A percentile compares a stretch with the other conserved stretches of the same genome.
phyloP scores from a whole-genome alignment of 1,140 invertebrate species.

The Papilio polytes region DNA sequence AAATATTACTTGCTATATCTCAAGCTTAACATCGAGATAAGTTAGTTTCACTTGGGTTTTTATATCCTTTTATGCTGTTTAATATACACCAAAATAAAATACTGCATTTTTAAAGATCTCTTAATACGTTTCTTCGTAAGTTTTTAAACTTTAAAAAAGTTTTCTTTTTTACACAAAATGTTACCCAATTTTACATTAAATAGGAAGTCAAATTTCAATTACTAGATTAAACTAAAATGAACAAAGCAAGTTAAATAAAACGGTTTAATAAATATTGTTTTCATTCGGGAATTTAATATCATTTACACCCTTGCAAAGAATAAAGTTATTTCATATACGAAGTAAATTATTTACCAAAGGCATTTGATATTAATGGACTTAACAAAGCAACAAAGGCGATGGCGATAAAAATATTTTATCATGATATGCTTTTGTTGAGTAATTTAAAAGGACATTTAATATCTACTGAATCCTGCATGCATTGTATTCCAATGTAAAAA shows the following conservation, averaged over 20 bases:
- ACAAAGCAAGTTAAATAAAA: neutral
- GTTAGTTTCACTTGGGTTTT: neutral
- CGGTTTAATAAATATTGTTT: neutral
- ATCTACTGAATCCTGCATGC: neutral
- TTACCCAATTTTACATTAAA: too few relatives aligned
- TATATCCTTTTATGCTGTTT: neutral
- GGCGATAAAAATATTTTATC: neutral
- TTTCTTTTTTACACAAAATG: too few relatives aligned
- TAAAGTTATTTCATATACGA: neutral
- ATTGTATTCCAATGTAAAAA: neutral
- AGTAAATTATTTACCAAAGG: neutral
- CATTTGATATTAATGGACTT: neutral
- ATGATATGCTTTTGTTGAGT: neutral
- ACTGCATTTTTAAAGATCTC: neutral
- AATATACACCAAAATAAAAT: neutral
- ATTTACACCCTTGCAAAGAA: neutral
- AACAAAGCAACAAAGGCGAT: neutral
- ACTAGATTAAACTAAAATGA: neutral
- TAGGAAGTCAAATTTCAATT: neutral
- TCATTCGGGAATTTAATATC: neutral
- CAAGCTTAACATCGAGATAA: neutral
- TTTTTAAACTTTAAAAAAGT: too few relatives aligned
- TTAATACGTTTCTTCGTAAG: neutral
- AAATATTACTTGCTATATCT: conserved; percentile 3
- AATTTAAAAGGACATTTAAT: neutral